These are phyloP conservation scores for Callaeas wilsoni DNA, from an alignment of 2,113 vertebrate genomes.

Conservation along the genomic window DNA sequence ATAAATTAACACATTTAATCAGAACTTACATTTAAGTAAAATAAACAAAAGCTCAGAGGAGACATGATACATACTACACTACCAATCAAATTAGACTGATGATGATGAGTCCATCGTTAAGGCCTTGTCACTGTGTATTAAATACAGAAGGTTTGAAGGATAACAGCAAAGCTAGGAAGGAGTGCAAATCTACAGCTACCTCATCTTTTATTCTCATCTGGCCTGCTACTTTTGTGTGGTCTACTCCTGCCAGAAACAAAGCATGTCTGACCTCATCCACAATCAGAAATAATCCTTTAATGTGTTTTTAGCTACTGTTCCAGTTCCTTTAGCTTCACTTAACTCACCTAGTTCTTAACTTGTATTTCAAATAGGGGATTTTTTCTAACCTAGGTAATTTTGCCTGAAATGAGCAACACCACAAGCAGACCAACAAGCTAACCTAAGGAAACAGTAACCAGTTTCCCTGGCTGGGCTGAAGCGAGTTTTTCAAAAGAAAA, in stretches of 20 bases:
- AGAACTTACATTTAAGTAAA: not conserved
- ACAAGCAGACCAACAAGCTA: not conserved
- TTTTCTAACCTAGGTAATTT: slow-evolving; percentile 12
- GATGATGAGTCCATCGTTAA: not conserved
- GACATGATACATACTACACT: not conserved
- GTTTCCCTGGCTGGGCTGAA: not conserved
- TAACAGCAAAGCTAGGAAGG: not conserved
- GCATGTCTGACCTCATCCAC: slow-evolving; percentile 38
- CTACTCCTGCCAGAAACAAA: not conserved
- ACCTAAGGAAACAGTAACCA: not conserved
- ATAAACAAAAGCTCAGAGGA: not conserved
- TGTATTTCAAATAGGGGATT: slow-evolving; percentile 31
- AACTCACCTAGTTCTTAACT: slow-evolving; percentile 4
- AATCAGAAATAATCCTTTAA: slow-evolving; percentile 46
- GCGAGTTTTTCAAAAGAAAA: not conserved
- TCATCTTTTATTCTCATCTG: not conserved
- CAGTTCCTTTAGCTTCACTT: slow-evolving; percentile 14
- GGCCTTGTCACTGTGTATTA: not conserved
- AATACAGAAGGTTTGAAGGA: not conserved
- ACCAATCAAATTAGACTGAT: not conserved
- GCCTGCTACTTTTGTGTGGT: not conserved
- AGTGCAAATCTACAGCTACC: not conserved
- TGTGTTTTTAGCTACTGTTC: slow-evolving; percentile 19
- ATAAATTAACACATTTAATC: not conserved
- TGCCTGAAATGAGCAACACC: not conserved